Percentiles rank a stretch among this genome's conserved stretches.
These are phyloP conservation scores for Sorex araneus DNA, from an alignment of 2,113 vertebrate genomes.

Conservation along the genomic window DNA sequence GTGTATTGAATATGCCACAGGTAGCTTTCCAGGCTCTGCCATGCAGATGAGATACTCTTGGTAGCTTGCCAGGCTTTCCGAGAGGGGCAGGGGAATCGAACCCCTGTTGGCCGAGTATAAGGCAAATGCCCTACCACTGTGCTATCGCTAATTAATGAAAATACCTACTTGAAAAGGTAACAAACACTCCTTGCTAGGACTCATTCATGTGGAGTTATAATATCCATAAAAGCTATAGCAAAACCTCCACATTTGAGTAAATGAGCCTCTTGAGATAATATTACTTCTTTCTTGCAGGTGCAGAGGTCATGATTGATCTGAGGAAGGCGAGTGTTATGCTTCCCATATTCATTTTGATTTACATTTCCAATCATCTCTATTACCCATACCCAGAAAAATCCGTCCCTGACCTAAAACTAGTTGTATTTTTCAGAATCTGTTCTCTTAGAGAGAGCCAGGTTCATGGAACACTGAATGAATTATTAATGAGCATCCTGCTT, in stretches of 20 bases:
- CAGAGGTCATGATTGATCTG: neutral
- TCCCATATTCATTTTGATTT: neutral
- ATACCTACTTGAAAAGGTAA: neutral
- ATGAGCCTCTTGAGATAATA: too few relatives aligned
- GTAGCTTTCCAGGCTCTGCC: too few relatives aligned
- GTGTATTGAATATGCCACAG: too few relatives aligned
- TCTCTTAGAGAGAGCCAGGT: neutral
- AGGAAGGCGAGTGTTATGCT: too few relatives aligned
- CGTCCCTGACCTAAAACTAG: neutral
- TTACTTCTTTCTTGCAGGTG: neutral
- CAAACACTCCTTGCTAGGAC: neutral
- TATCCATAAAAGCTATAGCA: neutral
- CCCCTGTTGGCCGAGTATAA: too few relatives aligned
- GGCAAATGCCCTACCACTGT: too few relatives aligned
- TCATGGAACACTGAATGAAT: neutral
- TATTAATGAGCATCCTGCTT: neutral
- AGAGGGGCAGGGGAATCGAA: too few relatives aligned
- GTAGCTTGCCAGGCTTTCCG: too few relatives aligned
- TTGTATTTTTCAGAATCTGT: constrained; percentile 17
- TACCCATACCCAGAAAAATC: neutral
- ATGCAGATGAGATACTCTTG: too few relatives aligned
- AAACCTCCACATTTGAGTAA: neutral
- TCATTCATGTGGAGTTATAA: neutral
- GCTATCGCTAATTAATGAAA: neutral
- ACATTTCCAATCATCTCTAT: neutral